phyloP scores from a whole-genome alignment of 2,797 vertebrate genomes.

The Clarias platycephalus region DNA sequence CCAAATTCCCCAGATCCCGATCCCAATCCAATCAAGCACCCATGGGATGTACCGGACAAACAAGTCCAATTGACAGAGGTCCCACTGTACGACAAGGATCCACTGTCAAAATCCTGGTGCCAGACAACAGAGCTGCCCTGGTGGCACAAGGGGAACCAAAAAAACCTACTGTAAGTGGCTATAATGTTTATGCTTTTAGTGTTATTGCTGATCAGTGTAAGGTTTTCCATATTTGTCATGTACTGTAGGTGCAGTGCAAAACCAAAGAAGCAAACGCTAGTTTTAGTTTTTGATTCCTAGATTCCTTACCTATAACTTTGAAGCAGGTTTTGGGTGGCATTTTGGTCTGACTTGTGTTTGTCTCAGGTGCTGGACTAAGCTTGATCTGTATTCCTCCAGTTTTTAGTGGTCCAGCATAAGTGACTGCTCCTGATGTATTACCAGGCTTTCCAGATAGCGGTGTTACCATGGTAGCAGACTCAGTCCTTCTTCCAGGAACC shows the following conservation, averaged over 20 bases:
- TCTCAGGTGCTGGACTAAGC: slow-evolving; percentile 45
- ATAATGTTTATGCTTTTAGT: no score
- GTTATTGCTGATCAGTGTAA: no score
- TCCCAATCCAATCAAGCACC: no score
- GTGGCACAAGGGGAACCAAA: no score
- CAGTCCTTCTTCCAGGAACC: slow-evolving; percentile 29
- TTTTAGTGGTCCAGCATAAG: not conserved
- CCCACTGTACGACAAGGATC: no score
- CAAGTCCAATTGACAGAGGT: no score
- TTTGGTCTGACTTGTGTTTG: slow-evolving; percentile 11
- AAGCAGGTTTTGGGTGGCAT: slow-evolving; percentile 52
- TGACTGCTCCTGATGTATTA: not conserved
- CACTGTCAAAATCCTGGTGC: no score
- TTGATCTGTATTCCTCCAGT: slow-evolving; percentile 54
- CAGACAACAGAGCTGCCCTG: no score
- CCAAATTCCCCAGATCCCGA: no score
- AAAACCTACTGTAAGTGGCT: no score
- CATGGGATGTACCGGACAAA: no score
- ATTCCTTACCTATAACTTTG: slow-evolving; percentile 61
- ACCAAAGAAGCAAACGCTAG: not conserved
- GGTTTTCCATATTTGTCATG: not conserved
- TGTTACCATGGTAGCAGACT: not conserved
- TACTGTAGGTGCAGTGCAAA: not conserved
- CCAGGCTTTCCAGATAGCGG: slow-evolving; percentile 30
- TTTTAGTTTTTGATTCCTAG: not conserved